Percentiles rank a stretch among this genome's conserved stretches.
Conservation (phyloP, 2,113 vertebrate species). For the Ploceus nigricollis region DNA sequence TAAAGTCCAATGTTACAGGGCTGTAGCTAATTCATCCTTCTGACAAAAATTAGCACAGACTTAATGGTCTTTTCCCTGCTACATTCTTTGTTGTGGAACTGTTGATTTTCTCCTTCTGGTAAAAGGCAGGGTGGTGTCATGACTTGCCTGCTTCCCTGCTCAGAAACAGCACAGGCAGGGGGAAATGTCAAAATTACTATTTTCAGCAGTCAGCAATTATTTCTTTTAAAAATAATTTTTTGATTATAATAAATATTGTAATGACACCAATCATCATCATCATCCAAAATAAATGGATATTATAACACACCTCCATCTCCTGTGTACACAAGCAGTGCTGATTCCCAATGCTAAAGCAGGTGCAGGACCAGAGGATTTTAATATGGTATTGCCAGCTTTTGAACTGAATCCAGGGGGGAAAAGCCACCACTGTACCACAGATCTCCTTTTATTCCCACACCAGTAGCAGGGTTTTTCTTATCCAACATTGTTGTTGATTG, state of each 20-base stretch:
- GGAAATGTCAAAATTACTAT: neutral
- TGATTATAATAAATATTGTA: neutral
- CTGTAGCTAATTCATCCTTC: neutral
- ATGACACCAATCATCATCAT: neutral
- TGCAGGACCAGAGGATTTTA: neutral
- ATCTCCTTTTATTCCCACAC: neutral
- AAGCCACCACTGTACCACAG: neutral
- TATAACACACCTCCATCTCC: neutral
- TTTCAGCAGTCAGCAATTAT: neutral
- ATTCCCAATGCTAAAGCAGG: neutral
- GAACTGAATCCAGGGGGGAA: neutral
- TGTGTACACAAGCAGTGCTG: fast-evolving
- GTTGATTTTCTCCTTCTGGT: neutral
- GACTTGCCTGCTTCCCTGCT: neutral
- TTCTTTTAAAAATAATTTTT: neutral
- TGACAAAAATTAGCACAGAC: neutral
- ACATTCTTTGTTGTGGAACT: neutral
- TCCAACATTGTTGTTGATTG: neutral
- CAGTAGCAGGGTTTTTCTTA: neutral
- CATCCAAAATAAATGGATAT: neutral
- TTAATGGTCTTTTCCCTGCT: neutral
- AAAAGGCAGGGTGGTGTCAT: fast-evolving
- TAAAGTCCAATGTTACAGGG: neutral
- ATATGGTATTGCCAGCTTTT: neutral
- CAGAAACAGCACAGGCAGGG: neutral